A percentile compares a stretch with the other conserved stretches of the same genome.
Evolutionary conservation across 2,797 vertebrate species (phyloP).

Genomic region (Coreius guichenoti): DNA sequence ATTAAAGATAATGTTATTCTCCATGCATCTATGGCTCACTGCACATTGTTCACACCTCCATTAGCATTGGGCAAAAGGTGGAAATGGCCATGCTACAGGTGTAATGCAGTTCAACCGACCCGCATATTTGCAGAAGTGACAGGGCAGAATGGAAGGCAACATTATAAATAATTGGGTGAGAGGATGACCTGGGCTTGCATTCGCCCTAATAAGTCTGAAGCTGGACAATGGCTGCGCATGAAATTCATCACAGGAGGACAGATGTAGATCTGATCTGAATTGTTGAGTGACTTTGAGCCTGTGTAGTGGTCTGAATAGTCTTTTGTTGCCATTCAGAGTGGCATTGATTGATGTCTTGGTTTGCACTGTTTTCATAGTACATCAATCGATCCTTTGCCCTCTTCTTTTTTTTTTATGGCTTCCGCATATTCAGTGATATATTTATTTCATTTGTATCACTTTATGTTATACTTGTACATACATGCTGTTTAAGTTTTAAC

Average conservation of each 20-base stretch:
- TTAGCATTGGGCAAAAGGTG: slow-evolving; percentile 29
- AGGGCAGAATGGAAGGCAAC: slow-evolving; percentile 22
- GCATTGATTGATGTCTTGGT: slow-evolving; percentile 59
- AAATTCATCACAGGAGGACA: slow-evolving; percentile 42
- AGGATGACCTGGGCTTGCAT: slow-evolving; percentile 37
- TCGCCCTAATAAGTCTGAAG: slow-evolving; percentile 23
- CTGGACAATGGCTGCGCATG: neutral
- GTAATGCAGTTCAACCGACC: slow-evolving; percentile 27
- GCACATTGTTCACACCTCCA: slow-evolving; percentile 11
- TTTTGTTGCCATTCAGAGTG: slow-evolving; percentile 52
- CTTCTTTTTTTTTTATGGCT: slow-evolving; percentile 1
- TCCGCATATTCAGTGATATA: neutral
- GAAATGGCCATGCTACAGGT: slow-evolving; percentile 40
- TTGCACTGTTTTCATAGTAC: slow-evolving; percentile 50
- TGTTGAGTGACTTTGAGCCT: slow-evolving; percentile 46
- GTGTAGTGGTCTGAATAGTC: slow-evolving; percentile 42
- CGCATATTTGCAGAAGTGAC: slow-evolving; percentile 37
- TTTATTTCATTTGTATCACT: slow-evolving; percentile 5
- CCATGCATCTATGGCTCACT: slow-evolving; percentile 35
- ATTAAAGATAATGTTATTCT: slow-evolving; percentile 49
- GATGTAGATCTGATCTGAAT: slow-evolving; percentile 44
- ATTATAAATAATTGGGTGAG: slow-evolving; percentile 38
- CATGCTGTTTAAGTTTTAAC: neutral
- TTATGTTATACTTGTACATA: neutral
- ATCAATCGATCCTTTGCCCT: slow-evolving; percentile 48